phyloP scores from a whole-genome alignment of 2,888 invertebrate species.

The Heliothis peltigera region DNA sequence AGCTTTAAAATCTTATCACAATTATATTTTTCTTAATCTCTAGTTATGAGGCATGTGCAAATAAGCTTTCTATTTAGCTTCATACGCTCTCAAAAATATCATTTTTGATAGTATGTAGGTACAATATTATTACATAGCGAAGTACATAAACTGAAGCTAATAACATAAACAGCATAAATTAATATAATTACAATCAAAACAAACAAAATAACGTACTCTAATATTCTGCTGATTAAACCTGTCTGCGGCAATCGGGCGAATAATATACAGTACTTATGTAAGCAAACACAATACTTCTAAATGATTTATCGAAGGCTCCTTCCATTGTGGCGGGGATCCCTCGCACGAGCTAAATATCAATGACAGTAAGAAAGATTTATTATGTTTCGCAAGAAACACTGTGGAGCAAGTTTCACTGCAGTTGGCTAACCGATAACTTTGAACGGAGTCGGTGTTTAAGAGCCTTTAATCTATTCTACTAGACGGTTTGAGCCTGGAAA shows the following conservation, averaged over 20 bases:
- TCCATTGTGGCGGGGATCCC: slow-evolving; percentile 75
- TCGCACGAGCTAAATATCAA: slow-evolving; percentile 85
- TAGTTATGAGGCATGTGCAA: no score
- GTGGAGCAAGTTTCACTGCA: slow-evolving; percentile 80
- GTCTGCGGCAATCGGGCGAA: slow-evolving; percentile 49
- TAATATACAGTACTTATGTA: slow-evolving; percentile 65
- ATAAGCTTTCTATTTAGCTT: not conserved
- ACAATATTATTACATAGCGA: not conserved
- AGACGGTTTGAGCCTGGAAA: slow-evolving; percentile 50
- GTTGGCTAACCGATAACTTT: slow-evolving; percentile 82
- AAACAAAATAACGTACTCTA: slow-evolving; percentile 15
- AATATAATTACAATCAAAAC: slow-evolving; percentile 14
- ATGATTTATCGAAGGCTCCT: slow-evolving; percentile 82
- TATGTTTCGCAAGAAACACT: slow-evolving; percentile 81
- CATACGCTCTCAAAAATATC: no score
- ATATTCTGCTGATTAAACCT: slow-evolving; percentile 52
- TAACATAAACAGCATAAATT: slow-evolving; percentile 1
- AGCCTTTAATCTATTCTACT: slow-evolving; percentile 75
- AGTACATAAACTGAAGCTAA: not conserved
- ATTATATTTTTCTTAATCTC: no score
- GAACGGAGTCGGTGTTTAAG: slow-evolving; percentile 74
- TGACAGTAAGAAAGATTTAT: slow-evolving; percentile 88
- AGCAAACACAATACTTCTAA: slow-evolving; percentile 79
- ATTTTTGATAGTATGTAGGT: no score
- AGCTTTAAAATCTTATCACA: no score